Conservation (phyloP, 2,888 invertebrate genomes). For the Eristalis tenax region DNA sequence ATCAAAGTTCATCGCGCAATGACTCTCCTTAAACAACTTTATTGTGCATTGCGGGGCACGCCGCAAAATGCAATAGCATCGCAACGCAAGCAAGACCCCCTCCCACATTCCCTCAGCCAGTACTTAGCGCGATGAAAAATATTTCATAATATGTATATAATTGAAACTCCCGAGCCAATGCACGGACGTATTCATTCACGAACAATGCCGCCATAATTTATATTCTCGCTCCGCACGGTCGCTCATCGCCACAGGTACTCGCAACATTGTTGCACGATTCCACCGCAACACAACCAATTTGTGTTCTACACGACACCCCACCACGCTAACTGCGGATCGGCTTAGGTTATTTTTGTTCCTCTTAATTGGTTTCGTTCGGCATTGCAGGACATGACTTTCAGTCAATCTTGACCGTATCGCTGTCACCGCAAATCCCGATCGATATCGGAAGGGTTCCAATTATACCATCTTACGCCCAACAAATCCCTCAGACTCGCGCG, state of each 20-base stretch:
- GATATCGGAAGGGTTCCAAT: conserved; percentile 12
- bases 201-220: conserved; percentile 51
- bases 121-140: conserved; percentile 41
- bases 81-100: neutral
- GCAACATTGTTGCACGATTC: conserved; percentile 58
- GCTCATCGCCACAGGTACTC: conserved; percentile 47
- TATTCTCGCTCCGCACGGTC: conserved; percentile 19
- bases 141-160: conserved; percentile 38
- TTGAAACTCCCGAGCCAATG: conserved; percentile 28
- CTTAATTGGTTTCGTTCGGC: neutral
- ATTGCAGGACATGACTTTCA: neutral
- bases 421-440: conserved; percentile 30
- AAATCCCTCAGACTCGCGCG: neutral
- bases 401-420: conserved; percentile 6
- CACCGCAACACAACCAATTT: conserved; percentile 45
- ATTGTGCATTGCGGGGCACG: conserved; percentile 7
- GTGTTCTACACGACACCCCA: conserved; percentile 54
- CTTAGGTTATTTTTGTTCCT: neutral
- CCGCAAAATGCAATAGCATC: conserved; percentile 34
- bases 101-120: neutral
- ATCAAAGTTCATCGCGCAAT: neutral
- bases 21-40: conserved; percentile 22
- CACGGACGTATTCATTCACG: neutral
- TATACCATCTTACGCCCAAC: conserved; percentile 24
- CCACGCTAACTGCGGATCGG: conserved; percentile 13